These are phyloP conservation scores for Lordiphosa mommai DNA, from an alignment of 1,140 invertebrate species.

Conservation along the genomic window DNA sequence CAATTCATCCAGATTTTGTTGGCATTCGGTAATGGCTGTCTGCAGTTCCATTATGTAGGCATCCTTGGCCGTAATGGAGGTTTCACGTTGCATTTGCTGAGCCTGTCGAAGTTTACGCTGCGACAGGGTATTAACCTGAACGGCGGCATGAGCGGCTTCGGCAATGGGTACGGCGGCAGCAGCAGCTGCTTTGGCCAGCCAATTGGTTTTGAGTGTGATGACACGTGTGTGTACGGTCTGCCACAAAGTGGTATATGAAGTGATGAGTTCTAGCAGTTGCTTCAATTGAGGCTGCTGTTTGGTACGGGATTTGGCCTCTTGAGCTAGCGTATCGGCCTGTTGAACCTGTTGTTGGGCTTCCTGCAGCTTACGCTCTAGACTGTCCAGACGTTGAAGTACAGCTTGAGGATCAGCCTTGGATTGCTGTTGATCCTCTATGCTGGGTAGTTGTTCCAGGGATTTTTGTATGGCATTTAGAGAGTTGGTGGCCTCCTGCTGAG, in stretches of 20 bases:
- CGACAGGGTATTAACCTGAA: constrained; percentile 89
- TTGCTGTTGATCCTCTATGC: constrained; percentile 80
- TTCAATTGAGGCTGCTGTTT: constrained; percentile 79
- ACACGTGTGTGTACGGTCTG: constrained; percentile 83
- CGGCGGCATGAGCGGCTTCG: constrained; percentile 87
- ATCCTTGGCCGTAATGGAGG: constrained; percentile 87
- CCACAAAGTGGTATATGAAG: constrained; percentile 86
- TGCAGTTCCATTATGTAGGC: constrained; percentile 88
- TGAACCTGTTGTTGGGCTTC: constrained; percentile 81
- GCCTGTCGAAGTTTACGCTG: constrained; percentile 72
- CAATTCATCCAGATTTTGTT: constrained; percentile 81
- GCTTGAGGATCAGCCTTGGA: constrained; percentile 79
- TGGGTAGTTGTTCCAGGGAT: constrained; percentile 84
- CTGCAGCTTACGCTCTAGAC: constrained; percentile 83
- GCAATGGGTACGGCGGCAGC: constrained; percentile 81
- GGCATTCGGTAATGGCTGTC: constrained; percentile 84
- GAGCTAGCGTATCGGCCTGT: constrained; percentile 82
- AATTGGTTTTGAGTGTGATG: constrained; percentile 80
- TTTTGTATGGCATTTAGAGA: constrained; percentile 86
- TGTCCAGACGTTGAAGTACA: constrained; percentile 79
- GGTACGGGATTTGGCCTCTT: constrained; percentile 82
- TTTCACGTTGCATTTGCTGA: constrained; percentile 80
- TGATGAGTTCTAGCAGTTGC: constrained; percentile 83
- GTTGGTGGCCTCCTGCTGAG: constrained; percentile 86
- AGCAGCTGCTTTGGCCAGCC: constrained; percentile 63